Evolutionary conservation across 1,140 invertebrate species (phyloP), one percentile per base, ranked within the genome.

Genomic region (Eciton burchellii): DNA sequence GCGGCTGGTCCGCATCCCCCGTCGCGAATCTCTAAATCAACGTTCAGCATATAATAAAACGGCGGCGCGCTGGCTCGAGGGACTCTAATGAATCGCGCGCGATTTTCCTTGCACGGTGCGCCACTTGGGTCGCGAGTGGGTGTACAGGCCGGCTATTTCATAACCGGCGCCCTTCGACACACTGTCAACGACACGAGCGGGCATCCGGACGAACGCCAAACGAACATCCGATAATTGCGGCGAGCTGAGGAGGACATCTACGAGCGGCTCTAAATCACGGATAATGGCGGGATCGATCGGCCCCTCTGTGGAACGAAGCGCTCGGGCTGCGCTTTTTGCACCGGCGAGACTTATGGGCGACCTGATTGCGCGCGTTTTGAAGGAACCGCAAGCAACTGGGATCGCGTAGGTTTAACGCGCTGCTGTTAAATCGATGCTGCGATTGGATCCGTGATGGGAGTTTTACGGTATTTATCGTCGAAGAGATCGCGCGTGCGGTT

Each of bases 1-100:
- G 73, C 83, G 88, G 82, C 81, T 72, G 73, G 82, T 86, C 84
- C 81, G 87, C 88, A 83, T 86, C 85, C 85, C 87, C 85, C 87
- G 86, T 83, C 88, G 86, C 84, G 85, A 79, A 90, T 70, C 88
- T 88, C 92, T 93, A 92, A 93, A 93, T 93, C 91, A 93, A 93
- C 91, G 90, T 91, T 91, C 89, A 91, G 90, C 88, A 92, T 93
- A 92, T 93, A 92, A 92, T 92, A 93, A 93, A 93, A 93, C 86
- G 84, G 81, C 85, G 82, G 84, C 88, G 84, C 86, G 81, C 62
- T 68, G 83, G 63, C 82, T 82, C 71, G 54, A 66, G 81, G 87
- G 81, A 87, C 86, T 91, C 90, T 91, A 91, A 92, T 89, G 90
- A 91, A 91, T 92, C 83, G 81, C 85, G 85, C 71, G 88, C 82